A percentile compares a stretch with the other conserved stretches of the same genome.
phyloP scores from a whole-genome alignment of 2,113 vertebrate species.

The Peromyscus californicus region DNA sequence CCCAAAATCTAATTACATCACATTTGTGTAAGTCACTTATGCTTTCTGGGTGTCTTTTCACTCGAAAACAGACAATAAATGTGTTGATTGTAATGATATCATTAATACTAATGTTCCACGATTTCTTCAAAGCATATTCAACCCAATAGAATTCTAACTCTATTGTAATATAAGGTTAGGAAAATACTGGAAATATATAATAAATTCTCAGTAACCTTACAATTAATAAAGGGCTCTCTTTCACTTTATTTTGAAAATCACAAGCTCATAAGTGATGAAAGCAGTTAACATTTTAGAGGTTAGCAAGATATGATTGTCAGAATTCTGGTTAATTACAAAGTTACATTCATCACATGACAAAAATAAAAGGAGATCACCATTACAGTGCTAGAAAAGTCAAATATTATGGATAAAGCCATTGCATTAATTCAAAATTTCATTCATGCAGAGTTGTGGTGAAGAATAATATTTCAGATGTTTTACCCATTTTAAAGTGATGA shows the following conservation, averaged over 20 bases:
- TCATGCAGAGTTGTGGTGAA: conserved; percentile 12
- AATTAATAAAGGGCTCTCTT: conserved; percentile 74
- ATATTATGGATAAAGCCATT: conserved; percentile 23
- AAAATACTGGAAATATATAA: conserved; percentile 57
- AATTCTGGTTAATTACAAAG: conserved; percentile 74
- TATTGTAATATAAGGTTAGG: neutral
- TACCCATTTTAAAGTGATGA: conserved; percentile 1
- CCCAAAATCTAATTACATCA: neutral
- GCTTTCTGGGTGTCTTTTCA: neutral
- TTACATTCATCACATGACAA: conserved; percentile 72
- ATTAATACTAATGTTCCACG: neutral
- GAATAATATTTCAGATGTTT: conserved; percentile 41
- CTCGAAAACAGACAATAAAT: conserved; percentile 14
- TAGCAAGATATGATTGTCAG: conserved; percentile 73
- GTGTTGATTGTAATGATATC: neutral
- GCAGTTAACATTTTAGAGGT: conserved; percentile 76
- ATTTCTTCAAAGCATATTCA: neutral
- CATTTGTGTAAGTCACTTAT: neutral
- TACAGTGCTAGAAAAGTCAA: conserved; percentile 61
- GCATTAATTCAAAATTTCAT: conserved; percentile 56
- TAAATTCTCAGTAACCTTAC: conserved; percentile 59
- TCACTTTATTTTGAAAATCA: conserved; percentile 73
- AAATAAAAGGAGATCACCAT: conserved; percentile 69
- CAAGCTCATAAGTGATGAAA: conserved; percentile 56
- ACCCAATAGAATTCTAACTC: neutral